phyloP scores from a whole-genome alignment of 2,888 invertebrate species.

The Drosophila picticornis region DNA sequence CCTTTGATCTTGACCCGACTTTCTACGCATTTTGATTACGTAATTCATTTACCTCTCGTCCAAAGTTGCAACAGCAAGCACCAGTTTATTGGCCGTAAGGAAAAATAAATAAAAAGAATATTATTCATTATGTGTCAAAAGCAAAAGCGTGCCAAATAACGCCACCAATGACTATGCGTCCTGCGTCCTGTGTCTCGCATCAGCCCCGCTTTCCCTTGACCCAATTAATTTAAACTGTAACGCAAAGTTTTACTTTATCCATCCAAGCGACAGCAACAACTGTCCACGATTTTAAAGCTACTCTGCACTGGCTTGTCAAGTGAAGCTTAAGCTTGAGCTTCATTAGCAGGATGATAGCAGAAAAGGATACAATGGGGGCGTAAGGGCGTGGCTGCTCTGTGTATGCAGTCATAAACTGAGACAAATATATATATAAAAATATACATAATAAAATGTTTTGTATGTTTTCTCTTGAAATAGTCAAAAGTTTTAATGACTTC shows the following conservation, averaged over 20 bases:
- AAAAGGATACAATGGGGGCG: conserved; percentile 7
- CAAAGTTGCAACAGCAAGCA: conserved; percentile 46
- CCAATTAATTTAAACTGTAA: conserved; percentile 66
- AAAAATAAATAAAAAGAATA: conserved; percentile 20
- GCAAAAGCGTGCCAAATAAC: conserved; percentile 24
- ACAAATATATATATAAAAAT: conserved; percentile 42
- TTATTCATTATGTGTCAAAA: conserved; percentile 75
- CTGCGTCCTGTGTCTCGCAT: neutral
- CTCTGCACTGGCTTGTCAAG: conserved; percentile 73
- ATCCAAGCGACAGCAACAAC: conserved; percentile 31
- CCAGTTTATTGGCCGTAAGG: conserved; percentile 62
- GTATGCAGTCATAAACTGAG: conserved; percentile 62
- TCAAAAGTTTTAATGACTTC: conserved; percentile 79
- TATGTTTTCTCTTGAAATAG: conserved; percentile 68
- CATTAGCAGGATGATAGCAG: conserved; percentile 1
- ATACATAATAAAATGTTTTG: conserved; percentile 68
- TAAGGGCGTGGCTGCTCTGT: neutral
- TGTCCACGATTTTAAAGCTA: conserved; percentile 68
- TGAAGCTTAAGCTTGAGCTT: conserved; percentile 57
- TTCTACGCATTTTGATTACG: conserved; percentile 72
- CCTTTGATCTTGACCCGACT: conserved; percentile 65
- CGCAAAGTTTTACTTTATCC: conserved; percentile 63
- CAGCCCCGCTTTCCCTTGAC: conserved; percentile 49
- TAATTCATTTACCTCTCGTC: conserved; percentile 69
- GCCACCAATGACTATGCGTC: conserved; percentile 2